Base-by-base conservation (phyloP, 1,140 invertebrate species). In the Drosophila paulistorum region DNA sequence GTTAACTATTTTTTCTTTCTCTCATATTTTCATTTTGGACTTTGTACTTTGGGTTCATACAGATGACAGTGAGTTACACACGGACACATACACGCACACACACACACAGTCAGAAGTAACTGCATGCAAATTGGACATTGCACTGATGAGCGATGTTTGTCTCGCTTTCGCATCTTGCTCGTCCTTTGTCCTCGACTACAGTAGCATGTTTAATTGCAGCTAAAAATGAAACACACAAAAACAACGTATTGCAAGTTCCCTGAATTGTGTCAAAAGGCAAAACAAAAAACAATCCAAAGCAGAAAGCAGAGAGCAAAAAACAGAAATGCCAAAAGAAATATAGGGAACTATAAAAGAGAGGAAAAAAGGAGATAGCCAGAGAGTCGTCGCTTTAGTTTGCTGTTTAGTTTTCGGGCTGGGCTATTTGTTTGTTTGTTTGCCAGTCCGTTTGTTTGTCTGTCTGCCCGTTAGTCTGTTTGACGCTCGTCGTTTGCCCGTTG, bases 171-270 rank as follows among this genome's bases (percentile, higher is more conserved):
- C 45, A 51, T 23, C 75, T 71, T 54, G 70, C 71, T 72, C 71
- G 62, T 51, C 60, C 63, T 57, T 60, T 71, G 61, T 74, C 64
- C 71, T 65, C 75, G 17, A 11, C 65, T 71, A 73, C 68, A 85
- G 75, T 79, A 71, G 69, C 84, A 89, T 83, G 83, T 87, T 87
- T 87, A 87, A 87, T 87, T 87, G 83, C 83, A 87, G 83, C 83
- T 87, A 83, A 87, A 87, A 87, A 20, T 13, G 30, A 20, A 45
- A 42, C 51, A 55, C 59, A 61, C 45, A 67, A 79, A 79, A 78
- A 78, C 58, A 71, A 74, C 79, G 75, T 63, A 51, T 76, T 69
- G 65, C 83, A 60, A 78, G 75, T 85, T 74, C 79, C 67, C 64
- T 86, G 82, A 86, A 86, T 83, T 86, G 82, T 86, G 82, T 82